Percentiles rank a stretch among this genome's conserved stretches.
These are phyloP conservation scores for Lanius ludovicianus DNA, from an alignment of 2,113 vertebrate genomes.

Conservation along the genomic window DNA sequence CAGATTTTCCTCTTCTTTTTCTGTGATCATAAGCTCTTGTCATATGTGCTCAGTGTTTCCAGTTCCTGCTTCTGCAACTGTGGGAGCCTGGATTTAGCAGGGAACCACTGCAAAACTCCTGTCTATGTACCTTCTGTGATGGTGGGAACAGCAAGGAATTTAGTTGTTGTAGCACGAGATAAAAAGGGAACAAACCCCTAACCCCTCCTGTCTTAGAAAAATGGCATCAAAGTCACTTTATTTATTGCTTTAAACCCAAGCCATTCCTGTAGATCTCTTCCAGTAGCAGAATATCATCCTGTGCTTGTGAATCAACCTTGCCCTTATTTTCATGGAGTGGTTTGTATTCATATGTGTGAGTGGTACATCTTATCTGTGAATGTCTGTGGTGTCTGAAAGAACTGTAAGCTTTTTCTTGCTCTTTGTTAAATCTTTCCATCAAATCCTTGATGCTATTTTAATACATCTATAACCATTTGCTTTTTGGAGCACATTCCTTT, in stretches of 20 bases:
- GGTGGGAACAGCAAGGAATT: not conserved
- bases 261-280: not conserved
- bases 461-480: not conserved
- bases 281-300: not conserved
- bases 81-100: not conserved
- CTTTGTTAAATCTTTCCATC: not conserved
- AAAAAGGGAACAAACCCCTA: not conserved
- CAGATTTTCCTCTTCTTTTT: not conserved
- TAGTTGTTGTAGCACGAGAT: not conserved
- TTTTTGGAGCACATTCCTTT: not conserved
- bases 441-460: not conserved
- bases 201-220: not conserved
- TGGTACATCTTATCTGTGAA: not conserved
- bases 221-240: not conserved
- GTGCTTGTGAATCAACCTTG: not conserved
- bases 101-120: not conserved
- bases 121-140: not conserved
- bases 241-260: not conserved
- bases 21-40: not conserved
- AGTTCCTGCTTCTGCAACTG: not conserved
- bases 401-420: not conserved
- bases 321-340: not conserved
- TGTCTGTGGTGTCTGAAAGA: not conserved
- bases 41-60: not conserved
- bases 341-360: not conserved